These are phyloP conservation scores for Salpingus planirostris DNA, from an alignment of 2,888 invertebrate species.

Conservation along the genomic window DNA sequence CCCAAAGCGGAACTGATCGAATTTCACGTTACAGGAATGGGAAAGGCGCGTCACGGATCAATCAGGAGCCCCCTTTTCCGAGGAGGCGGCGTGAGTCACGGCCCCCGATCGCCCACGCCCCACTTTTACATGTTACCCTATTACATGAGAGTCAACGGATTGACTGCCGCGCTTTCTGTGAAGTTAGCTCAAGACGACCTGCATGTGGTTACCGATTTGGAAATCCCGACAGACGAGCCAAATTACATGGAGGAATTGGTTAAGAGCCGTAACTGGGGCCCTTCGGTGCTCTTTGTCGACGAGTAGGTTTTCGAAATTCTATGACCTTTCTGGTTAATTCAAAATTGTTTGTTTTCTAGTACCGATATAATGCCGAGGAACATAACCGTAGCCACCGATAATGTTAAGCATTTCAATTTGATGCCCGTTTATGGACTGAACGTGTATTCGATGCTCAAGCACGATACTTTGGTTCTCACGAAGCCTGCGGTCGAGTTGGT, in stretches of 20 bases:
- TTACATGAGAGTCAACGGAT: slow-evolving; percentile 63
- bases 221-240: slow-evolving; percentile 75
- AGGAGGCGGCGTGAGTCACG: slow-evolving; percentile 79
- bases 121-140: slow-evolving; percentile 92
- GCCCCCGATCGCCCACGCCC: slow-evolving; percentile 83
- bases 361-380: slow-evolving; percentile 81
- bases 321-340: slow-evolving; percentile 1
- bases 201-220: slow-evolving; percentile 78
- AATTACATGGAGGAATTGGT: slow-evolving; percentile 71
- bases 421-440: slow-evolving; percentile 96
- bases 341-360: slow-evolving; percentile 45
- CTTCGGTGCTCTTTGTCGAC: slow-evolving; percentile 89
- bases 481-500: slow-evolving; percentile 74
- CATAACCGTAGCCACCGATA: slow-evolving; percentile 71
- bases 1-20: too few relatives aligned
- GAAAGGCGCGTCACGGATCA: slow-evolving; percentile 86
- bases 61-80: slow-evolving; percentile 81
- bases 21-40: slow-evolving; percentile 41
- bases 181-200: slow-evolving; percentile 95
- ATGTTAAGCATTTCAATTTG: slow-evolving; percentile 74
- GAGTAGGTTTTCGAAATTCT: slow-evolving; percentile 52
- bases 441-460: slow-evolving; percentile 94
- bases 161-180: slow-evolving; percentile 74
- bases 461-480: slow-evolving; percentile 86
- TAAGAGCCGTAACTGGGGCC: slow-evolving; percentile 87